Conservation (phyloP, 1,140 invertebrate species). For the Drosophila sechellia region DNA sequence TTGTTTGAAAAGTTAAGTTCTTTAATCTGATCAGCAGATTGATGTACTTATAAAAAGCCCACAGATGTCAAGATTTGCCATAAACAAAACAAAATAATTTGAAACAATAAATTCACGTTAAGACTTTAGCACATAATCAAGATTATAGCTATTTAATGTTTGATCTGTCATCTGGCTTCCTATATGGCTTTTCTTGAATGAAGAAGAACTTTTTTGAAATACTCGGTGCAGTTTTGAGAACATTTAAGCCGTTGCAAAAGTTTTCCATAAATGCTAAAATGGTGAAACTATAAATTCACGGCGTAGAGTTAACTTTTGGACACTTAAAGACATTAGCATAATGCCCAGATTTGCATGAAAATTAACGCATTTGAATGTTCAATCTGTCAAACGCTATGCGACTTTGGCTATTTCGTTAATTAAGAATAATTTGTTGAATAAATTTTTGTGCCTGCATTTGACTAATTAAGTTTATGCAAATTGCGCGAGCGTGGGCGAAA, state of each 20-base stretch:
- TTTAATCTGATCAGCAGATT: not conserved
- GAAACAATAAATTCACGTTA: slow-evolving; percentile 13
- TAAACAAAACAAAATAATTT: slow-evolving; percentile 12
- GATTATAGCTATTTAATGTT: slow-evolving; percentile 42
- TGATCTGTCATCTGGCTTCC: slow-evolving; percentile 22
- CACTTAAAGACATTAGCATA: slow-evolving; percentile 17
- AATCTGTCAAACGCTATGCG: slow-evolving; percentile 24
- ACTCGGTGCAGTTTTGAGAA: slow-evolving; percentile 4
- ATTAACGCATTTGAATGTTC: slow-evolving; percentile 27
- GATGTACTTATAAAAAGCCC: not conserved
- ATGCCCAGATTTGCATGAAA: slow-evolving; percentile 22
- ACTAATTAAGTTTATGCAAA: slow-evolving; percentile 57
- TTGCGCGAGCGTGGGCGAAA: slow-evolving; percentile 46
- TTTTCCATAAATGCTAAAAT: slow-evolving; percentile 39
- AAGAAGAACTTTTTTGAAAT: not conserved
- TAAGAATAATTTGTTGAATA: slow-evolving; percentile 62
- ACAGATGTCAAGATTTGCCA: not conserved
- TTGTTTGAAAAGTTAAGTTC: not conserved
- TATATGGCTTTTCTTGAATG: slow-evolving; percentile 15
- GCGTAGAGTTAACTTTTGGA: slow-evolving; percentile 6
- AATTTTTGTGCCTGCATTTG: slow-evolving; percentile 34
- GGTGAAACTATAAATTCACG: slow-evolving; percentile 39
- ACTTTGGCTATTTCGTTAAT: slow-evolving; percentile 40
- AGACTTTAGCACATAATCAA: slow-evolving; percentile 37
- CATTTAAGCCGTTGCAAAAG: slow-evolving; percentile 26